Evolutionary conservation across 2,888 invertebrate species (phyloP).

Genomic region (Drosophila tripunctata): DNA sequence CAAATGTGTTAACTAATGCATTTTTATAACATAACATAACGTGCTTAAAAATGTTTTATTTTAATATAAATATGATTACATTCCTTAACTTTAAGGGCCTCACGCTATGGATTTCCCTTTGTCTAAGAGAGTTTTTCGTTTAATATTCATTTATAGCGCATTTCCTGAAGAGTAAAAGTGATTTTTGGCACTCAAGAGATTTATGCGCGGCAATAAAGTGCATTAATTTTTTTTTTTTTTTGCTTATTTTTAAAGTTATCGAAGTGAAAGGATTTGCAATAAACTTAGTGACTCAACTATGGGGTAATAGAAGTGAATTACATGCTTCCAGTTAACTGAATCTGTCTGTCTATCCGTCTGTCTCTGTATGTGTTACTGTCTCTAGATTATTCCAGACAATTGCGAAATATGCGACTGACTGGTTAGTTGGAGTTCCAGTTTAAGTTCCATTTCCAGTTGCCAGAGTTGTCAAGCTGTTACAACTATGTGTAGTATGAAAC

Average conservation of each 20-base stretch:
- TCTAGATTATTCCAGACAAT: slow-evolving; percentile 15
- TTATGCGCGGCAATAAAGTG: not conserved
- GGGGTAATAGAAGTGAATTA: slow-evolving; percentile 2
- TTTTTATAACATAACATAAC: too few relatives aligned
- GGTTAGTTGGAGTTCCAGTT: slow-evolving; percentile 17
- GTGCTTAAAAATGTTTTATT: too few relatives aligned
- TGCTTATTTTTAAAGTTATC: not conserved
- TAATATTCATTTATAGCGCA: too few relatives aligned
- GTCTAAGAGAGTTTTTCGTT: too few relatives aligned
- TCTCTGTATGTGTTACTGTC: too few relatives aligned
- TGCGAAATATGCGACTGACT: slow-evolving; percentile 17
- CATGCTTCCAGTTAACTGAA: not conserved
- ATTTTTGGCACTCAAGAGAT: not conserved
- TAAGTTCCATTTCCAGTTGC: slow-evolving; percentile 34
- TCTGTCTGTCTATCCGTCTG: too few relatives aligned
- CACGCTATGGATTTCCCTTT: not conserved
- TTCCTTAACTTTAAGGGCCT: too few relatives aligned
- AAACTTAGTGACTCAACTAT: not conserved
- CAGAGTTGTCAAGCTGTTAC: slow-evolving; percentile 23
- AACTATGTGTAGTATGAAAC: too few relatives aligned
- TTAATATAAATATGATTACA: too few relatives aligned
- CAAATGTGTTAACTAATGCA: too few relatives aligned
- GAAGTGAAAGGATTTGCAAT: slow-evolving; percentile 20
- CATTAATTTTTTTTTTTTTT: not conserved
- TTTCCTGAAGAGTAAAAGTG: too few relatives aligned